Evolutionary conservation across 1,140 invertebrate species (phyloP), one percentile per base, ranked within the genome.

Genomic region (Frieseomelitta varia): DNA sequence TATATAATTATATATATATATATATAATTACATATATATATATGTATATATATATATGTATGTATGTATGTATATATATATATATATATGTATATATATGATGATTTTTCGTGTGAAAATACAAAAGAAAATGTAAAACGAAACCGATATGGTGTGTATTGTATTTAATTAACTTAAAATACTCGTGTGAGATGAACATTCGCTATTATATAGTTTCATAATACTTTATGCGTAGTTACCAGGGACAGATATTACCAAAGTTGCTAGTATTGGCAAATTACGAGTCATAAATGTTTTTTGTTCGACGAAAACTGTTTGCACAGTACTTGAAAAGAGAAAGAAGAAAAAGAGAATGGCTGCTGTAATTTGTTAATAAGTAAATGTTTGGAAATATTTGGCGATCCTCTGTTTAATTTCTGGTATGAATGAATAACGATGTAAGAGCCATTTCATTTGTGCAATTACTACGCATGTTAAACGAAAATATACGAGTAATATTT

Each of bases 401-500:
- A 47, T 0, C 53, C 75, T 75, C 58, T 34, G 4, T 56, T 58
- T n/a, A 69, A 10, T 74, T 58, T 30, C 19, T 34, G 30, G 47
- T 27, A 12, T n/a, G 39, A 21, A 21, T 15, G 24, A 69, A 24
- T 65, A 72, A 30, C 51, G 21, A 34, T 24, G 72, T 80, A 71
- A 85, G 79, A 81, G 84, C 53, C 84, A 85, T 74, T 58, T 81
- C 34, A 27, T 81, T 58, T 69, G 55, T 67, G 72, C 65, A 79
- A 69, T 53, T 75, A 68, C 47, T 77, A 83, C 72, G 76, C 84
- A 55, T 74, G 56, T 86, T 58, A 83, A 61, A 81, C 24, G 30
- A 67, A 55, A 21, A n/a, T 58, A 47, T 47, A 65, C 75, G 79
- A 85, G 63, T 85, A 79, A 86, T 86, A 67, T 88, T 88, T 68